phyloP scores from a whole-genome alignment of 2,797 vertebrate genomes.

The Malurus leucopterus region DNA sequence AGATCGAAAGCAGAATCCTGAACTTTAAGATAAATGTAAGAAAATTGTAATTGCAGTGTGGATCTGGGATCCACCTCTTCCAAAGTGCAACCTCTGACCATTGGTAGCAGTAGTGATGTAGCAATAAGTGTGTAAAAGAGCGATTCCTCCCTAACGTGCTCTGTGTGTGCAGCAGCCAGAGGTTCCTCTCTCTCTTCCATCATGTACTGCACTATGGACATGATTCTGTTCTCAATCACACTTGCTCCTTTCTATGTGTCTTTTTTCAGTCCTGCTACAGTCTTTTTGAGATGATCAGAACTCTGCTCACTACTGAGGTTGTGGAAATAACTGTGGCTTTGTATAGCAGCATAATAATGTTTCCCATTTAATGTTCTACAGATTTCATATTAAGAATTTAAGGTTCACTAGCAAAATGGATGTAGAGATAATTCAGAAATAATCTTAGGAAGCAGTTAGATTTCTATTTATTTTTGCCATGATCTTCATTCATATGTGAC shows the following conservation, averaged over 20 bases:
- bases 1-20: neutral
- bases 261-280: neutral
- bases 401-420: neutral
- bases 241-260: neutral
- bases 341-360: neutral
- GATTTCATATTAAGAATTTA: neutral
- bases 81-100: neutral
- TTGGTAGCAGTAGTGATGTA: neutral
- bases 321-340: neutral
- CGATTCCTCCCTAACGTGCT: neutral
- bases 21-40: neutral
- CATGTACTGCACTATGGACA: accelerated
- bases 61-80: neutral
- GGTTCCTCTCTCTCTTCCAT: neutral
- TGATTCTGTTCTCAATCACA: neutral
- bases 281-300: neutral
- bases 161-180: neutral
- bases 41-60: neutral
- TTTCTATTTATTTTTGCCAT: neutral
- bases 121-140: neutral
- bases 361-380: neutral
- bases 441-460: neutral
- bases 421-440: neutral
- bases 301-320: neutral
- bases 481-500: neutral